These are phyloP conservation scores for Priocnemis perturbator DNA, from an alignment of 2,888 invertebrate species.

Conservation along the genomic window DNA sequence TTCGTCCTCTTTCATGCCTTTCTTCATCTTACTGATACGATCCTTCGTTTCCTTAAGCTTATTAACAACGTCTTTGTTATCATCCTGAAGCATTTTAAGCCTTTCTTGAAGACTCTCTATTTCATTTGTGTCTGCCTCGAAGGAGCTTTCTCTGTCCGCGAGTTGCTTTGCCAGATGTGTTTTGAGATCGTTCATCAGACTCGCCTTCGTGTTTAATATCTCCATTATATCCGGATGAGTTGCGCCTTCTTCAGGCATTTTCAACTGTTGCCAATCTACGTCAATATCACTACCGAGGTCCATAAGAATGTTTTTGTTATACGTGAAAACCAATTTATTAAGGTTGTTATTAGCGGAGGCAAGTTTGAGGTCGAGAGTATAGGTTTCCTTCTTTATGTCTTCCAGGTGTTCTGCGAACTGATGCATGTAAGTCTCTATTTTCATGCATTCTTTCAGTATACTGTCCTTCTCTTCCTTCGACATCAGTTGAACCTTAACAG, in stretches of 20 bases:
- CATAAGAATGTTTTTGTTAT: slow-evolving; percentile 65
- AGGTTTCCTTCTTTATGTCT: slow-evolving; percentile 66
- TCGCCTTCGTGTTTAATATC: slow-evolving; percentile 41
- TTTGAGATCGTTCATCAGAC: slow-evolving; percentile 40
- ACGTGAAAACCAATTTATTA: slow-evolving; percentile 60
- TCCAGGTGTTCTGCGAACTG: slow-evolving; percentile 62
- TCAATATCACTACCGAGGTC: slow-evolving; percentile 45
- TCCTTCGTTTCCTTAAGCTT: slow-evolving; percentile 53
- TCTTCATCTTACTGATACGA: slow-evolving; percentile 49
- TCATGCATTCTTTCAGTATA: slow-evolving; percentile 58
- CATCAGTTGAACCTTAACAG: slow-evolving; percentile 64
- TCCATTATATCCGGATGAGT: slow-evolving; percentile 50
- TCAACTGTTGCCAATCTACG: slow-evolving; percentile 55
- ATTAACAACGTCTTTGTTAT: slow-evolving; percentile 39
- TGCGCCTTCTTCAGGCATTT: slow-evolving; percentile 62
- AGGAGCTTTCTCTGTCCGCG: slow-evolving; percentile 23
- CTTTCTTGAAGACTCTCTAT: slow-evolving; percentile 51
- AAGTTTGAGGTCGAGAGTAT: slow-evolving; percentile 63
- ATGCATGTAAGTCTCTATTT: slow-evolving; percentile 56
- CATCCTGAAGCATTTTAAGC: slow-evolving; percentile 41
- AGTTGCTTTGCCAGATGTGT: slow-evolving; percentile 44
- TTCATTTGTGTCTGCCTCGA: slow-evolving; percentile 39
- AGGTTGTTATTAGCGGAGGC: slow-evolving; percentile 59
- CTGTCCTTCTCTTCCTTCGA: slow-evolving; percentile 57
- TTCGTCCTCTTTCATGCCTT: slow-evolving; percentile 50